These are phyloP conservation scores for Trilocha varians DNA, from an alignment of 2,888 invertebrate genomes.

Conservation along the genomic window DNA sequence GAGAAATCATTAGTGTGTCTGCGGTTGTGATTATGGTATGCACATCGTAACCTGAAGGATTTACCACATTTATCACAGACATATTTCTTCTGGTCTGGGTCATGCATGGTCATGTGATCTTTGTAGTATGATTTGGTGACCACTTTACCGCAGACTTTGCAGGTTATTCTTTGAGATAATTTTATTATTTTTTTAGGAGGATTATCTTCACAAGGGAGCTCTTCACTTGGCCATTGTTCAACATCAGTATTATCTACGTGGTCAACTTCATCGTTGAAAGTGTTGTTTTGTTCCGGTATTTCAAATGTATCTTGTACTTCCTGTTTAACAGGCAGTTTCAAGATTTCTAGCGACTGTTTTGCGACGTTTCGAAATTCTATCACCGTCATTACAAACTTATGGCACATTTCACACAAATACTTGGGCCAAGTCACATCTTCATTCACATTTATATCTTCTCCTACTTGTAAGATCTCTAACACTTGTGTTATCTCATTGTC, in stretches of 20 bases:
- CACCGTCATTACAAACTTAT: constrained; percentile 36
- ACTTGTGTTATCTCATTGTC: constrained; percentile 1
- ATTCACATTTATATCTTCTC: constrained; percentile 30
- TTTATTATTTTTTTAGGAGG: constrained; percentile 19
- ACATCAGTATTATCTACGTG: constrained; percentile 18
- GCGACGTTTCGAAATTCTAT: constrained; percentile 42
- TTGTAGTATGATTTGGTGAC: constrained; percentile 39
- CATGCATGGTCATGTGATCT: constrained; percentile 43
- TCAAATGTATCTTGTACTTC: constrained; percentile 2
- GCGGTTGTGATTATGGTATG: constrained; percentile 40
- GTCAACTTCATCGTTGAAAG: constrained; percentile 10
- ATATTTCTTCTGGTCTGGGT: constrained; percentile 40
- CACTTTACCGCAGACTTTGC: constrained; percentile 34
- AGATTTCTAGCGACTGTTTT: constrained; percentile 29
- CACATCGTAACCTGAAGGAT: constrained; percentile 37
- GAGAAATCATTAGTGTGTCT: constrained; percentile 41
- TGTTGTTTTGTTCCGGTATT: constrained; percentile 1
- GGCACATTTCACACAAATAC: constrained; percentile 39
- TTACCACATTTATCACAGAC: constrained; percentile 49
- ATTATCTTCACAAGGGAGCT: constrained; percentile 6
- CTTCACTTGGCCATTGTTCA: constrained; percentile 15
- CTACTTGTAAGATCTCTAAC: constrained; percentile 9
- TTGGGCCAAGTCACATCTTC: constrained; percentile 38
- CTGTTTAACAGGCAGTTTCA: constrained; percentile 22
- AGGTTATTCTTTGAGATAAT: constrained; percentile 26